Conservation (phyloP, 1,140 invertebrate genomes). For the Galleria mellonella region DNA sequence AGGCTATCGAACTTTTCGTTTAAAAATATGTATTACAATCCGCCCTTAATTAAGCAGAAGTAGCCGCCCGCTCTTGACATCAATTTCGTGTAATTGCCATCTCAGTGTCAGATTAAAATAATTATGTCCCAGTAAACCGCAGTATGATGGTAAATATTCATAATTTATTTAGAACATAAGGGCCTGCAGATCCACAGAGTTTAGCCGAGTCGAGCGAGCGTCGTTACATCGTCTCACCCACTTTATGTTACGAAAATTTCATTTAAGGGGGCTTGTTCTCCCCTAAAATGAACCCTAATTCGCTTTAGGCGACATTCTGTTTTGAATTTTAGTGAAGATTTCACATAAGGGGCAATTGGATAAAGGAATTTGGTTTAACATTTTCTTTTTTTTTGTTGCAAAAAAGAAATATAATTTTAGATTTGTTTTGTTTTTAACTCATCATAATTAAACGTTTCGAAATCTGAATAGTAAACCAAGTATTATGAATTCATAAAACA, state of each 20-base stretch:
- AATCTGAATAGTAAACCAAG: too few relatives aligned
- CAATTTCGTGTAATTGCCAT: conserved; percentile 49
- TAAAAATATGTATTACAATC: conserved; percentile 21
- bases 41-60: neutral
- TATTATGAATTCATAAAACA: too few relatives aligned
- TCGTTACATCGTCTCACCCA: conserved; percentile 53
- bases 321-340: conserved; percentile 29
- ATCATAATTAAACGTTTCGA: too few relatives aligned
- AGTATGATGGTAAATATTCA: conserved; percentile 65
- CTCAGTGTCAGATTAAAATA: conserved; percentile 62
- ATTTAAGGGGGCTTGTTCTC: conserved; percentile 51
- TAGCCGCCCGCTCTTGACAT: conserved; percentile 30
- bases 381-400: too few relatives aligned
- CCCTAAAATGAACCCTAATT: conserved; percentile 46
- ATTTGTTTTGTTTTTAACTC: too few relatives aligned
- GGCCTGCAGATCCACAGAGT: conserved; percentile 38
- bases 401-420: too few relatives aligned
- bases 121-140: conserved; percentile 62
- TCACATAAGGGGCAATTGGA: neutral
- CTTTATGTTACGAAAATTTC: conserved; percentile 60
- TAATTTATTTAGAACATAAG: conserved; percentile 68
- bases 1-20: conserved; percentile 28
- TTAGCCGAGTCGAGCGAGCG: conserved; percentile 37
- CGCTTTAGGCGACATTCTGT: conserved; percentile 35
- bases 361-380: too few relatives aligned